Evolutionary conservation across 2,113 vertebrate species (phyloP).

Genomic region (Myrmecophaga tridactyla): DNA sequence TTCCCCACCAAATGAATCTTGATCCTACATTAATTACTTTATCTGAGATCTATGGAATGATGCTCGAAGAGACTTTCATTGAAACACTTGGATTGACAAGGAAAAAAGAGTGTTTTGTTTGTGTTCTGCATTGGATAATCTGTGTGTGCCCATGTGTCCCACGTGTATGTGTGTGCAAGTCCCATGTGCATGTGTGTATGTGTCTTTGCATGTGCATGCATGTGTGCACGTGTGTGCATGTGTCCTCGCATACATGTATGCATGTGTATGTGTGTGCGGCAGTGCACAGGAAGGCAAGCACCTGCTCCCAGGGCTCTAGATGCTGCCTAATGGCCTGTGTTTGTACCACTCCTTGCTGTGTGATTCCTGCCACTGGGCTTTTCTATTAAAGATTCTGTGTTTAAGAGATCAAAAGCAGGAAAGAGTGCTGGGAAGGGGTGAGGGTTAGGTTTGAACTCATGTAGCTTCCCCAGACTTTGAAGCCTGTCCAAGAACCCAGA

Average conservation of each 20-base stretch:
- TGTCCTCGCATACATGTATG: no score
- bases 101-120: neutral
- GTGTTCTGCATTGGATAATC: slow-evolving; percentile 41
- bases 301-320: no score
- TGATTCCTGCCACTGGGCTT: slow-evolving; percentile 63
- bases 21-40: neutral
- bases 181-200: no score
- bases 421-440: slow-evolving; percentile 71
- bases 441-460: slow-evolving; percentile 77
- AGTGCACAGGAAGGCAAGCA: no score
- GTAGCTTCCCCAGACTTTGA: slow-evolving; percentile 74
- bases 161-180: no score
- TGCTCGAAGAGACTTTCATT: neutral
- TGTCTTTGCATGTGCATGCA: no score
- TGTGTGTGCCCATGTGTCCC: no score
- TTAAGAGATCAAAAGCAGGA: slow-evolving; percentile 78
- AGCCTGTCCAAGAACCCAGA: slow-evolving; percentile 52
- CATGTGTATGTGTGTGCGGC: no score
- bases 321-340: slow-evolving; percentile 68
- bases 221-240: no score
- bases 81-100: neutral
- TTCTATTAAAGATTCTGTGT: slow-evolving; percentile 76
- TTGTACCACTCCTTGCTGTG: slow-evolving; percentile 79
- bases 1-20: neutral
- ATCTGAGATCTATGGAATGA: neutral